phyloP scores from a whole-genome alignment of 2,113 vertebrate species.

The Microtus richardsoni region DNA sequence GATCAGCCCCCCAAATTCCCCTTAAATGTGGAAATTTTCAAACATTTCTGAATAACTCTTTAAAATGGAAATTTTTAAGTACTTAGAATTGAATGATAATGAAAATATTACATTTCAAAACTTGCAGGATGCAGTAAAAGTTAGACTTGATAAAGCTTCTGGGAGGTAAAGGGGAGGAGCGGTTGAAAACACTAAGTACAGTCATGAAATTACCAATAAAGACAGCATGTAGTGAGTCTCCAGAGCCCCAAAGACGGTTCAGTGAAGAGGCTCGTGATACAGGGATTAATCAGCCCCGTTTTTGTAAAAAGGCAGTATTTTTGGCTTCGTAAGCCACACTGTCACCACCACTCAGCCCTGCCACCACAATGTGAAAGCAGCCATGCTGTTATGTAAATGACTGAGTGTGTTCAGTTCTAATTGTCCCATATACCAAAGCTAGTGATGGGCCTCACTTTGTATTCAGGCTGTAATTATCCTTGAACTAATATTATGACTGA shows the following conservation, averaged over 20 bases:
- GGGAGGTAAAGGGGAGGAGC: neutral
- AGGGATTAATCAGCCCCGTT: neutral
- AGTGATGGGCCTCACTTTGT: neutral
- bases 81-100: constrained; percentile 76
- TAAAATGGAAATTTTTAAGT: constrained; percentile 71
- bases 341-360: neutral
- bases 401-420: neutral
- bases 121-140: constrained; percentile 59
- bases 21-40: constrained; percentile 75
- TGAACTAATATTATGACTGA: neutral
- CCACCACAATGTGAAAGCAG: neutral
- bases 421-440: constrained; percentile 9
- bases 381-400: neutral
- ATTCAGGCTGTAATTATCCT: neutral
- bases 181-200: neutral
- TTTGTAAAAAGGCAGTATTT: constrained; percentile 23
- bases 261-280: neutral
- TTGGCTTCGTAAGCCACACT: neutral
- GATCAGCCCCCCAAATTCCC: constrained; percentile 60
- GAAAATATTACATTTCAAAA: constrained; percentile 68
- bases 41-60: constrained; percentile 76
- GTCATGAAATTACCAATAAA: constrained; percentile 55
- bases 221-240: neutral
- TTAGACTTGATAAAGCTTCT: constrained; percentile 54
- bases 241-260: neutral